These are phyloP conservation scores for Lagopus leucura DNA, from an alignment of 2,113 vertebrate species.

Conservation along the genomic window DNA sequence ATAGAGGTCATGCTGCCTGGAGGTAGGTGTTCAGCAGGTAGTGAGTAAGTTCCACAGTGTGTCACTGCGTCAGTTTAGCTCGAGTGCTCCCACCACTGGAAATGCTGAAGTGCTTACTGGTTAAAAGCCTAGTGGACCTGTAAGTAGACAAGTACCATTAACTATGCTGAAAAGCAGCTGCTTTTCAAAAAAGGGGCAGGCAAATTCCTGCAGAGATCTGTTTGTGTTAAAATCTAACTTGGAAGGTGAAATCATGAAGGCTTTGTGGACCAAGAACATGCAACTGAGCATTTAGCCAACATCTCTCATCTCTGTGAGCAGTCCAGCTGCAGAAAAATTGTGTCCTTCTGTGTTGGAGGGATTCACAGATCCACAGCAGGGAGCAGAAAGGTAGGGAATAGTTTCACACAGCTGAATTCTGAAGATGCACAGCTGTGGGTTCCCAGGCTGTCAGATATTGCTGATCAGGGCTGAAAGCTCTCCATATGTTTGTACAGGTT, in stretches of 20 bases:
- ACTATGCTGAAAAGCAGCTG: background rate
- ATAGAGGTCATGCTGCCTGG: slow-evolving; percentile 48
- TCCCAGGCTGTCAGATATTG: background rate
- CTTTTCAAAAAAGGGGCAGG: background rate
- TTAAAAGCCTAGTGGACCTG: background rate
- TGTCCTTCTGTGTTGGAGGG: background rate
- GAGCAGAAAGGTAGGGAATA: background rate
- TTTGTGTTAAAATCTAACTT: background rate
- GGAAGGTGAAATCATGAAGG: background rate
- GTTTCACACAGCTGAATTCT: background rate
- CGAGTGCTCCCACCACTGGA: background rate
- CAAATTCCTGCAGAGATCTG: background rate
- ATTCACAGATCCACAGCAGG: background rate
- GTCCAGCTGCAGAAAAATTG: background rate
- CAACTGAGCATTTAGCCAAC: background rate
- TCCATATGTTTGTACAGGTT: background rate
- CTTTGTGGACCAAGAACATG: background rate
- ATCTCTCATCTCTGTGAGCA: background rate
- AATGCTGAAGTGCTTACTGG: background rate
- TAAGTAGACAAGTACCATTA: slow-evolving; percentile 6
- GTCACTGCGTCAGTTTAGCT: background rate
- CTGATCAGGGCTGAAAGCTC: background rate
- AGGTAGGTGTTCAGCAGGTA: slow-evolving; percentile 1
- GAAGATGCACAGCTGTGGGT: background rate
- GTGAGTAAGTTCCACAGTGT: rapidly evolving